phyloP scores from a whole-genome alignment of 2,888 invertebrate species.

The Tridacna crocea region DNA sequence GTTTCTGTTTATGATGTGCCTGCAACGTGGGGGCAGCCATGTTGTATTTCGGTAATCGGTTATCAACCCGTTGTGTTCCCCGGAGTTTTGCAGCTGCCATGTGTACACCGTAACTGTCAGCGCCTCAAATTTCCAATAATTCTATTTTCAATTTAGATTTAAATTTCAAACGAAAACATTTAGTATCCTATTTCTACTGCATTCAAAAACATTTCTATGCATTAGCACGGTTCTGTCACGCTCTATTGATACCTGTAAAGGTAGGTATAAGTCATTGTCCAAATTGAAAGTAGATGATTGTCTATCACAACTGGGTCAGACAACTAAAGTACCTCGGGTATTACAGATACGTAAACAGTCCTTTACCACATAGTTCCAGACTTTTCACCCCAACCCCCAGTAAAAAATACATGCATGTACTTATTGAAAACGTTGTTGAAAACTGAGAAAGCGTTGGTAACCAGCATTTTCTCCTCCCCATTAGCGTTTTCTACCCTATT shows the following conservation, averaged over 20 bases:
- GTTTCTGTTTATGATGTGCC: conserved; percentile 94
- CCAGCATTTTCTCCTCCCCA: too few relatives aligned
- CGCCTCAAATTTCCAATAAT: background rate
- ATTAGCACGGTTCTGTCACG: background rate
- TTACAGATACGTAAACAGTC: background rate
- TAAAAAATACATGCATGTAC: too few relatives aligned
- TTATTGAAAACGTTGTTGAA: too few relatives aligned
- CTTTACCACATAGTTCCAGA: too few relatives aligned
- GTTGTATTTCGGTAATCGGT: conserved; percentile 11
- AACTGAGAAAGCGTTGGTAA: too few relatives aligned
- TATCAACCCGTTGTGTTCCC: conserved; percentile 14
- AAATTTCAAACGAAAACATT: background rate
- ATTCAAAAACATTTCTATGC: background rate
- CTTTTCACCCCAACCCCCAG: too few relatives aligned
- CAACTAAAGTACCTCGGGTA: conserved; percentile 5
- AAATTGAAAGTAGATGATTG: conserved; percentile 25
- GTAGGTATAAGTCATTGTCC: background rate
- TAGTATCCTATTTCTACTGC: background rate
- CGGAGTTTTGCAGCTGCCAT: background rate
- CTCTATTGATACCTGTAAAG: background rate
- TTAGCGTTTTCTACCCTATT: too few relatives aligned
- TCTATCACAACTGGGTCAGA: conserved; percentile 12
- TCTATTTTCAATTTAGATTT: background rate
- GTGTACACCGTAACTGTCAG: too few relatives aligned
- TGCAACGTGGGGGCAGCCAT: conserved; percentile 33